These are phyloP conservation scores for Drosophila repleta DNA, from an alignment of 1,140 invertebrate genomes.

Conservation along the genomic window DNA sequence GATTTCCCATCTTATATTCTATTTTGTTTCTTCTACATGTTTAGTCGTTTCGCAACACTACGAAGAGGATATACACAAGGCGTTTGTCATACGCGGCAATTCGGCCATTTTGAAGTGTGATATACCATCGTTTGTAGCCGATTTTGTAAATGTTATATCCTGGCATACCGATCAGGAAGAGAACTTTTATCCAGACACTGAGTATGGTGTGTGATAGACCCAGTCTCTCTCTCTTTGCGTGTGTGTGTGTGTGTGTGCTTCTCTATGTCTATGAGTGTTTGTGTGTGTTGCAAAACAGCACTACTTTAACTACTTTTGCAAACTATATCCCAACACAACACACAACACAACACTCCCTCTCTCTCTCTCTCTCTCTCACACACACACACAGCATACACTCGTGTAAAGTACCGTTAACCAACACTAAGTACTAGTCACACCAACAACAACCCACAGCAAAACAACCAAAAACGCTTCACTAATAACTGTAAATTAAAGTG, in stretches of 20 bases:
- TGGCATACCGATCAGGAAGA: conserved; percentile 93
- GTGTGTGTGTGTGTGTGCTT: conserved; percentile 43
- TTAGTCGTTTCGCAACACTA: conserved; percentile 94
- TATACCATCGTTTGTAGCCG: conserved; percentile 95
- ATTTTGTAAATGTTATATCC: conserved; percentile 94
- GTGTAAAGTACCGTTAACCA: conserved; percentile 64
- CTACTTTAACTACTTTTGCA: conserved; percentile 50
- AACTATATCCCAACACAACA: conserved; percentile 27
- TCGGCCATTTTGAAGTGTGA: conserved; percentile 95
- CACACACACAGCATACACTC: conserved; percentile 42
- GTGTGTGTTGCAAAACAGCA: conserved; percentile 58
- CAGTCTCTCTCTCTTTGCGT: conserved; percentile 6
- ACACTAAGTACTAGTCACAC: conserved; percentile 54
- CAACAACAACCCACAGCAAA: conserved; percentile 10
- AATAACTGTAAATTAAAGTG: conserved; percentile 65
- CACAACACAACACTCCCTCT: conserved; percentile 34
- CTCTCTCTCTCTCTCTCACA: background rate
- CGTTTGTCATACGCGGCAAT: conserved; percentile 95
- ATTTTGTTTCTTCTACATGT: conserved; percentile 65
- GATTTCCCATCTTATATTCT: conserved; percentile 44
- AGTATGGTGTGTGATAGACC: conserved; percentile 86
- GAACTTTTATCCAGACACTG: conserved; percentile 87
- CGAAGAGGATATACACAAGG: conserved; percentile 94
- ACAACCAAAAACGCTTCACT: conserved; percentile 42
- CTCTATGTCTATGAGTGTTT: conserved; percentile 19